A percentile compares a stretch with the other conserved stretches of the same genome.
Conservation (phyloP, 2,888 invertebrate species). For the Omphaloscelis lunosa region DNA sequence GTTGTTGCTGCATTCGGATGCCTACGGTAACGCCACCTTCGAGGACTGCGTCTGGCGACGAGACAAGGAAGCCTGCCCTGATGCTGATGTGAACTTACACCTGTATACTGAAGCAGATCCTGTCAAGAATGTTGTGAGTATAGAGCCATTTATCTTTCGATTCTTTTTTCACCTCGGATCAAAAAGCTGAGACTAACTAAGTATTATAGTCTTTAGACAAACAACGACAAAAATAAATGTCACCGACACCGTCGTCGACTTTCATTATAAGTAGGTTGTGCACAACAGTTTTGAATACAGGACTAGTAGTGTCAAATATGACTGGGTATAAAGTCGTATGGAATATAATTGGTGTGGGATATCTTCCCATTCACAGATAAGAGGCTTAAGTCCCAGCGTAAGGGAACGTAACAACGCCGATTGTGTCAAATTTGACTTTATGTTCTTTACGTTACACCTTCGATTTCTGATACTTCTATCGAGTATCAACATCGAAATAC, state of each 20-base stretch:
- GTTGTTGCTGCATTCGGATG: slow-evolving; percentile 91
- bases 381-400: too few relatives aligned
- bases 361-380: too few relatives aligned
- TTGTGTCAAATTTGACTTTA: neutral
- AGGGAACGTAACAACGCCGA: too few relatives aligned
- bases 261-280: too few relatives aligned
- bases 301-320: too few relatives aligned
- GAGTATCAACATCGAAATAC: neutral
- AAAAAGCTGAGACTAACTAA: neutral
- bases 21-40: slow-evolving; percentile 90
- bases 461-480: neutral
- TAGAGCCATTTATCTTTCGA: neutral
- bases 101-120: slow-evolving; percentile 92
- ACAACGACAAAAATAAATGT: too few relatives aligned
- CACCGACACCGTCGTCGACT: too few relatives aligned
- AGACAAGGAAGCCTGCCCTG: slow-evolving; percentile 93
- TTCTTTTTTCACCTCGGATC: neutral
- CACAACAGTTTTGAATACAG: too few relatives aligned
- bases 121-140: slow-evolving; percentile 84
- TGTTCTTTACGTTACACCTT: neutral
- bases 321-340: too few relatives aligned
- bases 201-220: too few relatives aligned
- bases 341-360: too few relatives aligned
- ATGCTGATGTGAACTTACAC: slow-evolving; percentile 92
- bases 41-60: slow-evolving; percentile 94